These are phyloP conservation scores for Zonotrichia leucophrys DNA, from an alignment of 2,113 vertebrate species.

Conservation along the genomic window DNA sequence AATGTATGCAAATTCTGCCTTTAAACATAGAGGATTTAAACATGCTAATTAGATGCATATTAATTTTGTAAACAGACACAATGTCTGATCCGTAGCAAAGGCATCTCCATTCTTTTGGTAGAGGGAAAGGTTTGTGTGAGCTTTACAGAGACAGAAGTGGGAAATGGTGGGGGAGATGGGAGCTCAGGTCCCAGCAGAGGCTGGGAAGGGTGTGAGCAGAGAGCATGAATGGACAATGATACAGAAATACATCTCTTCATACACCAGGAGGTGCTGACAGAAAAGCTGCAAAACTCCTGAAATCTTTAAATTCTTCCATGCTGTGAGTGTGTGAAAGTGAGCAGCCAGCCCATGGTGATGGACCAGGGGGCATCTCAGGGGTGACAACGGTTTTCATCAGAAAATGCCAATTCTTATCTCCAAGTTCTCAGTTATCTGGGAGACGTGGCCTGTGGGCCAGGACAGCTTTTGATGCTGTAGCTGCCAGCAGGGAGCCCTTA, in stretches of 20 bases:
- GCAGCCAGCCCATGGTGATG: not conserved
- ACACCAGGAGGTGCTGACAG: not conserved
- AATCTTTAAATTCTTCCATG: not conserved
- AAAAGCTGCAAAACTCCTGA: not conserved
- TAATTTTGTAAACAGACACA: slow-evolving; percentile 48
- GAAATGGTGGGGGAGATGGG: accelerated
- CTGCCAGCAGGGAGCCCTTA: slow-evolving; percentile 58
- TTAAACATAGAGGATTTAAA: slow-evolving; percentile 53
- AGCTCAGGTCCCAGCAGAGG: not conserved
- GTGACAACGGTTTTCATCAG: not conserved
- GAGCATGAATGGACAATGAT: accelerated
- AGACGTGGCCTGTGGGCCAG: too few relatives aligned
- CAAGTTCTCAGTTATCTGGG: too few relatives aligned
- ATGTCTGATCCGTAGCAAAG: not conserved
- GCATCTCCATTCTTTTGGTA: not conserved
- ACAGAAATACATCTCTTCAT: not conserved
- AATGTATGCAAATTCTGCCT: slow-evolving; percentile 45
- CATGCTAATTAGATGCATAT: slow-evolving; percentile 57
- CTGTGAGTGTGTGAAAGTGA: not conserved
- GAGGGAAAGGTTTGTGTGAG: not conserved
- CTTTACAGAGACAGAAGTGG: not conserved
- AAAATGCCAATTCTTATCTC: too few relatives aligned
- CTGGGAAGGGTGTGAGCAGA: not conserved
- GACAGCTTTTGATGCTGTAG: not conserved
- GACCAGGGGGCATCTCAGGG: not conserved